These are phyloP conservation scores for Antechinus stuartii DNA, from an alignment of 2,113 vertebrate genomes.

Conservation along the genomic window DNA sequence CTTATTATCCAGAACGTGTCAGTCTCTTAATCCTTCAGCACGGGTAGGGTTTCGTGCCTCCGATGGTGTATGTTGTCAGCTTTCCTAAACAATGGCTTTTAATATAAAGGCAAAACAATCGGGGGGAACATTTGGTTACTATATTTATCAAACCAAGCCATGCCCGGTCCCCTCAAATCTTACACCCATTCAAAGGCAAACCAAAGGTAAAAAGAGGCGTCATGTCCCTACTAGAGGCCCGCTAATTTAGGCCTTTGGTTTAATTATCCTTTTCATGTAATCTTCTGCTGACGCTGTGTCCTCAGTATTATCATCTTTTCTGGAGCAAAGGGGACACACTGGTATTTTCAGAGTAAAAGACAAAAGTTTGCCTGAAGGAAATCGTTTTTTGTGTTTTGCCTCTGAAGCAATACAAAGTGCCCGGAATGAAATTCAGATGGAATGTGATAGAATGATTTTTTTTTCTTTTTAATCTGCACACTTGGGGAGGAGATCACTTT, in stretches of 20 bases:
- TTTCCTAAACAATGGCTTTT: constrained; percentile 51
- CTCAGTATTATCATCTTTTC: constrained; percentile 57
- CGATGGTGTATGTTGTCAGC: constrained; percentile 21
- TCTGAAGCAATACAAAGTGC: constrained; percentile 55
- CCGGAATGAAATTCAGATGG: background rate
- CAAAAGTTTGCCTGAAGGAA: constrained; percentile 72
- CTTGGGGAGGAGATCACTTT: fast-evolving
- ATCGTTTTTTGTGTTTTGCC: constrained; percentile 45
- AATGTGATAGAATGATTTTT: background rate
- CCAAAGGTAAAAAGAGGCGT: constrained; percentile 39
- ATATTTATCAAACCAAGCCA: constrained; percentile 62
- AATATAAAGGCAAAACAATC: constrained; percentile 52
- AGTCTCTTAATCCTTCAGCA: constrained; percentile 67
- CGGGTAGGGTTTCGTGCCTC: constrained; percentile 61
- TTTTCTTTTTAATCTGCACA: background rate
- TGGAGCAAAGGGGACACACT: constrained; percentile 63
- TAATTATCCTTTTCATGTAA: constrained; percentile 66
- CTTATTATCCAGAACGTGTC: constrained; percentile 70
- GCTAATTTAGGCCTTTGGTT: constrained; percentile 50
- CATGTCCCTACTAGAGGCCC: constrained; percentile 54
- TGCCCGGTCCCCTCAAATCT: background rate
- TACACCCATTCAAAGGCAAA: constrained; percentile 42
- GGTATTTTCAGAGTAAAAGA: constrained; percentile 59
- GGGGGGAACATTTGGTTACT: constrained; percentile 34
- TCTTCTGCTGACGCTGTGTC: constrained; percentile 56